phyloP scores from a whole-genome alignment of 2,797 vertebrate species.

The Pseudochromis fuscus region DNA sequence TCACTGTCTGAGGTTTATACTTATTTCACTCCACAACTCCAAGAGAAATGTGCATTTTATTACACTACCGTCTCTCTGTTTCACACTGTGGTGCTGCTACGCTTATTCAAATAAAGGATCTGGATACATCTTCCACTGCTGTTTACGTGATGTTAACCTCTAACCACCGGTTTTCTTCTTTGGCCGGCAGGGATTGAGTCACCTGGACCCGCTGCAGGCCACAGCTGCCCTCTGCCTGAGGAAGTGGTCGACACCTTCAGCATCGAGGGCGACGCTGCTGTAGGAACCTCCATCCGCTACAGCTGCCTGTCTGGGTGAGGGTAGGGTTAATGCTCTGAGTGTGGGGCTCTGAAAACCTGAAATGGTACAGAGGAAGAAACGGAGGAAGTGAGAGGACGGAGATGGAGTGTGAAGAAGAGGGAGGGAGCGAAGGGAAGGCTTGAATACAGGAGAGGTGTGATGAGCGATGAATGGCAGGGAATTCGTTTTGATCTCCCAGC shows the following conservation, averaged over 20 bases:
- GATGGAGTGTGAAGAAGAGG: slow-evolving; percentile 72
- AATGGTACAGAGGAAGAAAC: slow-evolving; percentile 62
- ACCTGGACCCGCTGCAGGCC: slow-evolving; percentile 30
- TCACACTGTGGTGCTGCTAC: no score
- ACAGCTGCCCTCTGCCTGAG: slow-evolving; percentile 75
- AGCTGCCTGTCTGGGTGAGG: slow-evolving; percentile 86
- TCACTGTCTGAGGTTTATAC: no score
- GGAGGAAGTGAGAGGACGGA: slow-evolving; percentile 67
- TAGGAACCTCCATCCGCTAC: slow-evolving; percentile 81
- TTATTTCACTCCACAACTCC: no score
- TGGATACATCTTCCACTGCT: not conserved
- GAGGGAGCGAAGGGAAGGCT: slow-evolving; percentile 42
- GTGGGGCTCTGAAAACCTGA: slow-evolving; percentile 56
- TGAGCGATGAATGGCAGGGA: slow-evolving; percentile 72
- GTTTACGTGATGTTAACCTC: not conserved
- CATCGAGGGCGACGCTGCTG: slow-evolving; percentile 73
- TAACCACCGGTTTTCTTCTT: not conserved
- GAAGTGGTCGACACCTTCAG: slow-evolving; percentile 77
- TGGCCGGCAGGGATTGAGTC: slow-evolving; percentile 56
- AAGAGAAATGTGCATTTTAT: no score
- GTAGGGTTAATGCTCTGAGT: slow-evolving; percentile 28
- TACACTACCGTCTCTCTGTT: no score
- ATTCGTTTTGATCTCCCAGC: slow-evolving; percentile 74
- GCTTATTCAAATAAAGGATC: no score
- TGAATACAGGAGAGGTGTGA: slow-evolving; percentile 51